phyloP scores from a whole-genome alignment of 2,888 invertebrate genomes.

The Ennomos fuscantarius region DNA sequence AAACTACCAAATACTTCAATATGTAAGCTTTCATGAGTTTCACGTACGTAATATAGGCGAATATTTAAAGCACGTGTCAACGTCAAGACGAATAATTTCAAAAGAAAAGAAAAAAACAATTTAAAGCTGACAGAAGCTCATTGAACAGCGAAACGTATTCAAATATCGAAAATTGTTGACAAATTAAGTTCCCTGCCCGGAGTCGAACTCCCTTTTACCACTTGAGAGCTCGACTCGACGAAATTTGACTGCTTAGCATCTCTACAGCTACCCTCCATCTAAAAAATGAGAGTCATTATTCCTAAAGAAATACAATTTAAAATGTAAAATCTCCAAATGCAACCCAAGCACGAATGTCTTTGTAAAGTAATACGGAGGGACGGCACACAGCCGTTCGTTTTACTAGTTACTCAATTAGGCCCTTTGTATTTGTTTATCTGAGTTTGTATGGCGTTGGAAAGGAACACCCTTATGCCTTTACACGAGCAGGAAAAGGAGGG shows the following conservation, averaged over 20 bases:
- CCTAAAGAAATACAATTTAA: slow-evolving; percentile 41
- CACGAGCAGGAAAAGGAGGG: slow-evolving; percentile 51
- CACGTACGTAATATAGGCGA: not conserved
- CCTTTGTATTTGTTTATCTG: slow-evolving; percentile 86
- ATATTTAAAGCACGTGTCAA: slow-evolving; percentile 36
- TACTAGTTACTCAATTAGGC: slow-evolving; percentile 86
- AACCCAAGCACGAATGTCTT: slow-evolving; percentile 43
- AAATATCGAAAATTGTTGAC: slow-evolving; percentile 85
- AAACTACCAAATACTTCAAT: too few species aligned
- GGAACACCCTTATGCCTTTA: slow-evolving; percentile 49
- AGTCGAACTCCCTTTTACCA: slow-evolving; percentile 80
- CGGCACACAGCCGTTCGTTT: slow-evolving; percentile 81
- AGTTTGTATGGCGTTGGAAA: slow-evolving; percentile 78
- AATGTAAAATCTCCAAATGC: slow-evolving; percentile 34
- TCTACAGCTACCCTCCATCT: slow-evolving; percentile 14
- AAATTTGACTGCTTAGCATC: slow-evolving; percentile 66
- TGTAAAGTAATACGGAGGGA: slow-evolving; percentile 72
- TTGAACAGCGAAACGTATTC: slow-evolving; percentile 83
- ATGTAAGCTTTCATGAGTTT: too few species aligned
- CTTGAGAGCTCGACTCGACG: slow-evolving; percentile 76
- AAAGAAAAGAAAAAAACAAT: slow-evolving; percentile 76
- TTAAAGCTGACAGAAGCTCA: slow-evolving; percentile 82
- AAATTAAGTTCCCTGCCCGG: slow-evolving; percentile 82
- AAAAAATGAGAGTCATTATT: slow-evolving; percentile 30
- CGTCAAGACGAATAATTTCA: slow-evolving; percentile 61